Conservation (phyloP, 2,888 invertebrate species). For the Diaphora mendica region DNA sequence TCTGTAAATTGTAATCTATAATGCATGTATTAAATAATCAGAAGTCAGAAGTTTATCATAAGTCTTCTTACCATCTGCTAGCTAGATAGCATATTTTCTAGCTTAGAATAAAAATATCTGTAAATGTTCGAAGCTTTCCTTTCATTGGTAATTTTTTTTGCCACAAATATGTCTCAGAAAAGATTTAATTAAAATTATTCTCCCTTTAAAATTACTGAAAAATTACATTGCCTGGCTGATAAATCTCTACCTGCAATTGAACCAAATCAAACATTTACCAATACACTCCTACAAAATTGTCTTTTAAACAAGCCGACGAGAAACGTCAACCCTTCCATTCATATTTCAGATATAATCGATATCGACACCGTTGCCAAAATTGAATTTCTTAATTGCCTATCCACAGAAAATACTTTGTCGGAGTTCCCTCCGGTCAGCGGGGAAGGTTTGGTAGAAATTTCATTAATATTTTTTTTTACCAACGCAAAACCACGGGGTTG, state of each 20-base stretch:
- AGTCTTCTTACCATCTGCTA: no score
- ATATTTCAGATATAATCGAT: slow-evolving; percentile 32
- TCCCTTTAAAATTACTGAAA: background rate
- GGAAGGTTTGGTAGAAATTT: slow-evolving; percentile 71
- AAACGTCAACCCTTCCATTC: slow-evolving; percentile 35
- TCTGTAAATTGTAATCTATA: no score
- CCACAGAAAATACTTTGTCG: slow-evolving; percentile 75
- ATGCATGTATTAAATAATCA: no score
- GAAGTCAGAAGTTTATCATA: no score
- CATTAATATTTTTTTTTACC: slow-evolving; percentile 74
- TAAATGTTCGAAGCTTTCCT: no score
- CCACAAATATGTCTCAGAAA: no score
- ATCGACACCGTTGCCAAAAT: slow-evolving; percentile 59
- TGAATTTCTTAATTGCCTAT: slow-evolving; percentile 79
- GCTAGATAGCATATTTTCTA: no score
- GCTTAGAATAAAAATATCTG: no score
- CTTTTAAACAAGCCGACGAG: slow-evolving; percentile 32
- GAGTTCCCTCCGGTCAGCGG: slow-evolving; percentile 74
- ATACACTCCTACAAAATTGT: slow-evolving; percentile 32
- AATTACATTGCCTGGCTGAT: background rate
- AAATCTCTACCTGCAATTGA: slow-evolving; percentile 3
- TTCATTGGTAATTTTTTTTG: no score
- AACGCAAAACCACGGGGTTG: slow-evolving; percentile 58
- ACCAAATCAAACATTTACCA: slow-evolving; percentile 9
- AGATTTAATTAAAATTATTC: no score